phyloP scores from a whole-genome alignment of 1,140 invertebrate species.

The Zaprionus africanus region DNA sequence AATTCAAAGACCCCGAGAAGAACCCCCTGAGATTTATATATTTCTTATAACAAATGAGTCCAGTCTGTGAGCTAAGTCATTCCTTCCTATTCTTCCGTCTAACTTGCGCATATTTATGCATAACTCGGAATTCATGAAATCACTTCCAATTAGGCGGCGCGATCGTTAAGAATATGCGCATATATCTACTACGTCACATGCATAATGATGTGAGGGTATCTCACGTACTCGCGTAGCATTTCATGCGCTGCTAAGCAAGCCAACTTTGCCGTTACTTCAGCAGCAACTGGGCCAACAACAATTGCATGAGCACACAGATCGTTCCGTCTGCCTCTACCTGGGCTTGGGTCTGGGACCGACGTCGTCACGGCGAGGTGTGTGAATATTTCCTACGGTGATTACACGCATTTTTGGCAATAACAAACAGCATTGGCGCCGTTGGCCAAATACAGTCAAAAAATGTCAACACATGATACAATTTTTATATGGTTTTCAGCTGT shows the following conservation, averaged over 20 bases:
- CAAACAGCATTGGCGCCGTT: constrained; percentile 46
- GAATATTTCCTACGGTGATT: constrained; percentile 76
- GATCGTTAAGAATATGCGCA: constrained; percentile 22
- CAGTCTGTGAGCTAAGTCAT: constrained; percentile 2
- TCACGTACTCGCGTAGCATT: constrained; percentile 25
- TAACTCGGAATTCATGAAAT: constrained; percentile 6
- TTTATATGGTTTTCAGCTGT: constrained; percentile 31
- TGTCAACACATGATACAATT: constrained; percentile 70
- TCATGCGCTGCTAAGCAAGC: constrained; percentile 44
- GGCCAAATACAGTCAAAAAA: constrained; percentile 75
- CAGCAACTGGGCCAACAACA: constrained; percentile 69
- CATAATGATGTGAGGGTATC: constrained; percentile 23
- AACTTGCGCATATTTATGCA: constrained; percentile 31
- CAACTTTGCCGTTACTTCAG: constrained; percentile 8
- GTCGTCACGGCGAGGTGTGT: constrained; percentile 59
- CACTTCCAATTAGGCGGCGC: constrained; percentile 23
- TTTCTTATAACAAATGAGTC: not conserved
- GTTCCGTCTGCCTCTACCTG: not conserved
- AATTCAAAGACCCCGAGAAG: not conserved
- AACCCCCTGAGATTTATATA: constrained; percentile 4
- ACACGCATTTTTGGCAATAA: constrained; percentile 73
- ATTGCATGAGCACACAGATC: constrained; percentile 43
- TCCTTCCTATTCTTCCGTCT: not conserved
- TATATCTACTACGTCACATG: constrained; percentile 14
- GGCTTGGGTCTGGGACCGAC: constrained; percentile 16